Evolutionary conservation across 2,888 invertebrate species (phyloP).

Genomic region (Pimpla rufipes): DNA sequence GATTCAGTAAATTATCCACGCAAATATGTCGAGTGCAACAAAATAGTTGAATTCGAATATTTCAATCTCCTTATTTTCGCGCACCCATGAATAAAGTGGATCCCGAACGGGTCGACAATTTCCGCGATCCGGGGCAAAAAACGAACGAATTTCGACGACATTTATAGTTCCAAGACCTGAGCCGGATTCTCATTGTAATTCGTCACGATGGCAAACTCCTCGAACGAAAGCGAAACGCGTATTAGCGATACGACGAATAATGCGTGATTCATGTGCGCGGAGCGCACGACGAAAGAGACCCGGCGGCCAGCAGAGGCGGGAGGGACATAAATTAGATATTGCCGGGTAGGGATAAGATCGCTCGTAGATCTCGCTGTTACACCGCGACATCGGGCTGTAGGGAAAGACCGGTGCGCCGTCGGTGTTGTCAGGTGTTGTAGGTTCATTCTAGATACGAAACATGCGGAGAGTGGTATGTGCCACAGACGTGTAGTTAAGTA

Average conservation of each 20-base stretch:
- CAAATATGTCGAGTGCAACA: too few species aligned
- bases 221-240: conserved; percentile 10
- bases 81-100: background rate
- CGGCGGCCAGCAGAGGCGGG: background rate
- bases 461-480: background rate
- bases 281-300: conserved; percentile 15
- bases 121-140: background rate
- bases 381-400: background rate
- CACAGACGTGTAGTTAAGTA: background rate
- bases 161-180: conserved; percentile 6
- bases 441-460: background rate
- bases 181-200: conserved; percentile 28
- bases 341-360: conserved; percentile 15
- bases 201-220: background rate
- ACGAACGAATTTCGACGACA: background rate
- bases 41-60: background rate
- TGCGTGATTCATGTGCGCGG: conserved; percentile 46
- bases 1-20: too few species aligned
- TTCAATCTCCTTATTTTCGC: background rate
- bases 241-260: conserved; percentile 43
- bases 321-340: conserved; percentile 5
- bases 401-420: background rate
- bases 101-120: background rate
- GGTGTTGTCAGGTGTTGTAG: background rate
- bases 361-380: conserved; percentile 8